Conservation (phyloP, 2,113 vertebrate species). For the Orthonyx spaldingii region DNA sequence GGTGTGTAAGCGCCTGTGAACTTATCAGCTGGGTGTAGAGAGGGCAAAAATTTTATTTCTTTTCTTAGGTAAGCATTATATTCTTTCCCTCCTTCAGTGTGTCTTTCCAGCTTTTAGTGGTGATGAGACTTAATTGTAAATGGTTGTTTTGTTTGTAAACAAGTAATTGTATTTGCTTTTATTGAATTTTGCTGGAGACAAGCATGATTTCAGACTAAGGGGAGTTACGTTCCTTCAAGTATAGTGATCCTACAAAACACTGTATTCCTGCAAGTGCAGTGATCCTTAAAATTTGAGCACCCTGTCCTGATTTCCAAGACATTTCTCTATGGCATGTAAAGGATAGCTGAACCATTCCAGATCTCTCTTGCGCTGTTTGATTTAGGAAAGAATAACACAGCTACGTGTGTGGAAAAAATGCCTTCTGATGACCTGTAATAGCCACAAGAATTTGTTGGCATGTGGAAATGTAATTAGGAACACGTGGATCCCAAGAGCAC, state of each 20-base stretch:
- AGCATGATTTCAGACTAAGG: background rate
- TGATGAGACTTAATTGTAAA: background rate
- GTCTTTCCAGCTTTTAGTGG: background rate
- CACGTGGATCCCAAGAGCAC: background rate
- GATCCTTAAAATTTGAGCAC: background rate
- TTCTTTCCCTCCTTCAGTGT: background rate
- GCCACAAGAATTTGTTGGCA: background rate
- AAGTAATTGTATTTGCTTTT: background rate
- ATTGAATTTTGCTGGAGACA: background rate
- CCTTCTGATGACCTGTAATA: background rate
- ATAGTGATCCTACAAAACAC: background rate
- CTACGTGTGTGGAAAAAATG: background rate
- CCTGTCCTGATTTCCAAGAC: background rate
- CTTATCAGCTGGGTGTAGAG: background rate
- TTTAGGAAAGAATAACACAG: background rate
- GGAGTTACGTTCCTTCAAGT: background rate
- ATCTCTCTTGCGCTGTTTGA: background rate
- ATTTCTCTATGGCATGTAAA: background rate
- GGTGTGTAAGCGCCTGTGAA: background rate
- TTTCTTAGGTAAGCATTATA: background rate
- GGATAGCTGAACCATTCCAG: background rate
- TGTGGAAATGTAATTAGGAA: slow-evolving; percentile 8
- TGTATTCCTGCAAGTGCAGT: background rate
- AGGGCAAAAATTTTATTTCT: background rate
- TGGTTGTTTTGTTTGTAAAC: background rate